A percentile compares a stretch with the other conserved stretches of the same genome.
Evolutionary conservation across 2,113 vertebrate species (phyloP).

Genomic region (Microcebus jonahi): DNA sequence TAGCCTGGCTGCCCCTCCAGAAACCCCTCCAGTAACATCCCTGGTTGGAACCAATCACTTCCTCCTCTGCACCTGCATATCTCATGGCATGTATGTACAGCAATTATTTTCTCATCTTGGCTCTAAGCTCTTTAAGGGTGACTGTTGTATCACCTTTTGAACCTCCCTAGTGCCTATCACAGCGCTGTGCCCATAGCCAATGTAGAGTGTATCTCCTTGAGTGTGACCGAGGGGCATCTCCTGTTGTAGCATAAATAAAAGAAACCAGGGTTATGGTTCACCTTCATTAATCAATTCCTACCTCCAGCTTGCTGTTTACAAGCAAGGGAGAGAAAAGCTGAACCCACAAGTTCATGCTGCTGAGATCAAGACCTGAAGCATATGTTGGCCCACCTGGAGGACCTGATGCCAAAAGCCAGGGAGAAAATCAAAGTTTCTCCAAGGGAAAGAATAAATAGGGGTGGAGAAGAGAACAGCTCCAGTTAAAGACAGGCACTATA

Average conservation of each 20-base stretch:
- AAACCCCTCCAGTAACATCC: not conserved
- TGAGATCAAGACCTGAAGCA: constrained; percentile 69
- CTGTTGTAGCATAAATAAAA: not conserved
- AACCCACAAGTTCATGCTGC: constrained; percentile 67
- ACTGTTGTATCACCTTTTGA: not conserved
- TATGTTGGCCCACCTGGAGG: constrained; percentile 56
- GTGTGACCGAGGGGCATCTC: not conserved
- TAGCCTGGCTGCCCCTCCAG: not conserved
- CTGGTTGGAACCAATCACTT: not conserved
- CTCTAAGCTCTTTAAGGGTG: not conserved
- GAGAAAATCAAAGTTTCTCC: constrained; percentile 44
- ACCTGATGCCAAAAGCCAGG: constrained; percentile 36
- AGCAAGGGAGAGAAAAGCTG: constrained; percentile 64
- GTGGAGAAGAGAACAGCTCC: not conserved
- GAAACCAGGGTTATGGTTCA: not conserved
- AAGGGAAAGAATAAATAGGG: not conserved
- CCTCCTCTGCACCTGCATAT: not conserved
- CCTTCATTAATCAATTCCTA: constrained; percentile 73
- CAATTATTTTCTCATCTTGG: not conserved
- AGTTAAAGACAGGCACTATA: not conserved
- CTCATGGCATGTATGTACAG: not conserved
- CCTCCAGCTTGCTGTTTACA: constrained; percentile 63
- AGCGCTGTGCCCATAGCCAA: not conserved
- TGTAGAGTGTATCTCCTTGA: not conserved
- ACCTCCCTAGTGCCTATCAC: not conserved